A percentile compares a stretch with the other conserved stretches of the same genome.
Conservation (phyloP, 2,797 vertebrate species). For the Heliangelus exortis region DNA sequence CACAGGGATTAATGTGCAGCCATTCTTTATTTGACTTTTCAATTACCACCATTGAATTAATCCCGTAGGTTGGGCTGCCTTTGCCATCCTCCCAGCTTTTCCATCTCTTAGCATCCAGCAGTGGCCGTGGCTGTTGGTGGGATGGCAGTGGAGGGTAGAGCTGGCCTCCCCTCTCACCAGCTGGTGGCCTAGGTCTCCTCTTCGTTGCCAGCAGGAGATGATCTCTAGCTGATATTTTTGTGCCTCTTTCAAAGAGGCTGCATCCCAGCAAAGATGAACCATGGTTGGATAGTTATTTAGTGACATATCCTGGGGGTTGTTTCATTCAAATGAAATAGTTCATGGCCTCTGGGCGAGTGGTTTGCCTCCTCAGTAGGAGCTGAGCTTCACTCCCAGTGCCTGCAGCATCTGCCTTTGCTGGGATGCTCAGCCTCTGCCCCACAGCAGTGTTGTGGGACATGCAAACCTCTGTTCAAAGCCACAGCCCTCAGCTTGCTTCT, state of each 20-base stretch:
- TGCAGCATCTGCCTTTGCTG: not conserved
- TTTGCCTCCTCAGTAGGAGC: not conserved
- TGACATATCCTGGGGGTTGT: not conserved
- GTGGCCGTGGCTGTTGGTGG: not conserved
- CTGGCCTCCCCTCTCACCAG: fast-evolving
- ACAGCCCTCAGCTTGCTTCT: not conserved
- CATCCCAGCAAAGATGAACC: not conserved
- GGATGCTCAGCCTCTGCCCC: not conserved
- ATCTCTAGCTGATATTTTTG: not conserved
- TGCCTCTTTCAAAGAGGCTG: not conserved
- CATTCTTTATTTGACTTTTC: constrained; percentile 61
- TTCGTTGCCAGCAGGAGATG: not conserved
- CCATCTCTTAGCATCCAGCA: fast-evolving
- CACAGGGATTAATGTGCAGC: constrained; percentile 31
- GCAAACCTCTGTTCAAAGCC: not conserved
- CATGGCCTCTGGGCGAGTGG: not conserved
- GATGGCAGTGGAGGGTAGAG: not conserved
- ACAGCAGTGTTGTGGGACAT: fast-evolving
- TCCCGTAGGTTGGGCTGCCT: constrained; percentile 16
- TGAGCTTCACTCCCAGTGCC: not conserved
- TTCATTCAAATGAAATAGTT: not conserved
- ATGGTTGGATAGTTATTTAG: not conserved
- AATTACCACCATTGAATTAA: constrained; percentile 46
- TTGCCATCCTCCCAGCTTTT: constrained; percentile 55
- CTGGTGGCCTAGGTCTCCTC: fast-evolving